Conservation (phyloP, 2,888 invertebrate genomes). For the Chorisops tibialis region DNA sequence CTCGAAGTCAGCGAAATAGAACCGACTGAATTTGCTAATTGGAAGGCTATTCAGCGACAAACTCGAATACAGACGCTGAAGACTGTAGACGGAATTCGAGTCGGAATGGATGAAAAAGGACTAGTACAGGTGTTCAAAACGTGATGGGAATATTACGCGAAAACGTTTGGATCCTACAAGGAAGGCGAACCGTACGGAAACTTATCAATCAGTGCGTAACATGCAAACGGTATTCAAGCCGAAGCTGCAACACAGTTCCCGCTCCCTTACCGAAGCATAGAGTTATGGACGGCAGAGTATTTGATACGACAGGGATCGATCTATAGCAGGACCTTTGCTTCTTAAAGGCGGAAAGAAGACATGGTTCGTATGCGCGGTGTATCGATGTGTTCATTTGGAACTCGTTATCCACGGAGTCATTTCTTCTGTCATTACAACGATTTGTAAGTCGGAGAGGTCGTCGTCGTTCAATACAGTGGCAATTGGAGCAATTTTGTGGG, state of each 20-base stretch:
- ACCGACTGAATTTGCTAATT: not conserved
- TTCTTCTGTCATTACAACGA: not conserved
- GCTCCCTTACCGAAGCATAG: constrained; percentile 12
- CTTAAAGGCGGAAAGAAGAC: not conserved
- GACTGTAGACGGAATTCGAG: not conserved
- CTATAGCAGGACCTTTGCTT: constrained; percentile 6
- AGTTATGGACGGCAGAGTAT: constrained; percentile 11
- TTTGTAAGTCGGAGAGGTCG: constrained; percentile 14
- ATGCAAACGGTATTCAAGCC: constrained; percentile 28
- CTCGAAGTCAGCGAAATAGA: not conserved
- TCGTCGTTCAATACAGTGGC: not conserved
- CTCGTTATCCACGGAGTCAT: not conserved
- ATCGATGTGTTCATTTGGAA: constrained; percentile 14
- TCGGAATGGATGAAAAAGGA: constrained; percentile 28
- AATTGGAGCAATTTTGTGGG: constrained; percentile 6
- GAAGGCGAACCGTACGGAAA: constrained; percentile 32
- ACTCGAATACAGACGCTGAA: not conserved
- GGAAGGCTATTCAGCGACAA: not conserved
- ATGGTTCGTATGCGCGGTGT: constrained; percentile 3
- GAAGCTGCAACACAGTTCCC: not conserved
- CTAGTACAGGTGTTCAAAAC: constrained; percentile 34
- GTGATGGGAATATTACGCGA: constrained; percentile 35
- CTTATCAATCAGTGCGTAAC: constrained; percentile 32
- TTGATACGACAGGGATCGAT: constrained; percentile 14
- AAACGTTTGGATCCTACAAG: constrained; percentile 37